Conservation (phyloP, 2,113 vertebrate species). For the Axis porcinus region DNA sequence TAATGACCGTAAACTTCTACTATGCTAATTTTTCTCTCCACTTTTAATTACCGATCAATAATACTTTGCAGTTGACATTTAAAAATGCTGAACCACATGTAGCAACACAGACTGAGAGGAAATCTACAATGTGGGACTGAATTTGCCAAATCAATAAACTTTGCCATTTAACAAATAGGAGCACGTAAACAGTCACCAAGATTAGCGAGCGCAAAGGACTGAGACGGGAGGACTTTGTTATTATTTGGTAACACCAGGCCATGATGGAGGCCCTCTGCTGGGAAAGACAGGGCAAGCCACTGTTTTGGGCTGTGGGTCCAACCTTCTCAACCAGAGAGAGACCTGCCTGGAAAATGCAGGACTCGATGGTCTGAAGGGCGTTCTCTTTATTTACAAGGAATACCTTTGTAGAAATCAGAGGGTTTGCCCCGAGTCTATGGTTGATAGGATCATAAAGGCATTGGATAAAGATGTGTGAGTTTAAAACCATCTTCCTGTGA, state of each 20-base stretch:
- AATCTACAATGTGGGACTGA: conserved; percentile 91
- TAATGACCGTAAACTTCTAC: conserved; percentile 87
- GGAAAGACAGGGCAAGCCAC: background rate
- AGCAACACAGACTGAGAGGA: conserved; percentile 90
- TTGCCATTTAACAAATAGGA: conserved; percentile 92
- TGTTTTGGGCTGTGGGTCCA: background rate
- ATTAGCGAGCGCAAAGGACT: conserved; percentile 78
- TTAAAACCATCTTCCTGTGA: conserved; percentile 32
- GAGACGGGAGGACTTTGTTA: conserved; percentile 79
- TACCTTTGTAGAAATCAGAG: background rate
- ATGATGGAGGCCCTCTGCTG: conserved; percentile 59
- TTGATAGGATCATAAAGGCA: background rate
- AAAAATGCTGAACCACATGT: conserved; percentile 90
- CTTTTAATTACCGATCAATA: conserved; percentile 92
- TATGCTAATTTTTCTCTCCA: conserved; percentile 92
- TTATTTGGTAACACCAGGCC: conserved; percentile 84
- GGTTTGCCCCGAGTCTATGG: background rate
- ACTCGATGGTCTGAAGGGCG: background rate
- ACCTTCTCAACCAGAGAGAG: background rate
- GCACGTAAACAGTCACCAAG: conserved; percentile 89
- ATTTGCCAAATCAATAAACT: conserved; percentile 92
- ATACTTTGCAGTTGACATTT: conserved; percentile 90
- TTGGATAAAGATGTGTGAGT: conserved; percentile 1
- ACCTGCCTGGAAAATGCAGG: background rate
- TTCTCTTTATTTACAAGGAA: background rate